Evolutionary conservation across 2,888 invertebrate genomes (phyloP), one percentile per base, ranked within the genome.

Genomic region (Euplagia quadripunctaria): DNA sequence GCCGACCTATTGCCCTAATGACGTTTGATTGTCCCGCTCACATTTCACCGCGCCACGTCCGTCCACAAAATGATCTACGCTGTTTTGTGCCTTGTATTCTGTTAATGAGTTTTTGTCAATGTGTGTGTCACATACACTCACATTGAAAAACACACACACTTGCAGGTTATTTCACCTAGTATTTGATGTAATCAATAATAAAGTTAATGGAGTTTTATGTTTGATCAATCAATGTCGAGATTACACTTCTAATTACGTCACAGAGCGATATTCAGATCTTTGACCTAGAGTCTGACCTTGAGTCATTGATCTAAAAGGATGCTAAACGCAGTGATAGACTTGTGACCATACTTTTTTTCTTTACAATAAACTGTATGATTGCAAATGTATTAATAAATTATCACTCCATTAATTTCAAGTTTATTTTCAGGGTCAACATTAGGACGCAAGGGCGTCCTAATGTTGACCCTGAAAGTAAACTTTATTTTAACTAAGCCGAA

Each of bases 1-100:
- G 80, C 79, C 80, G 82, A 80, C 84, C 87, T 84, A 85, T 87
- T 88, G 87, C 85, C 88, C 85, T 85, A 84, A 85, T 86, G 83
- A 85, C 84, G 83, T 86, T 85, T 84, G 83, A 86, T 87, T 86
- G 84, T 87, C 75, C 79, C 82, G 78, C 73, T 83, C 85, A 76
- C 82, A 81, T 85, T 84, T 84, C 73, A 74, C 66, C 76, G 73
- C 77, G 80, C 85, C 85, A 81, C 80, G 79, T 81, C 73, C 80
- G 71, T 73, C 75, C 79, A 80, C 74, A 78, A 76, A 79, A 80
- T 82, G 75, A 80, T 83, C 74, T 68, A 70, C 70, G 66, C 71
- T 70, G 68, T 80, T 82, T 82, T 78, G 74, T 63, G 74, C 73
- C 66, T 80, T 79, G 72, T 81, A 74, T 70, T 70, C 71, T 70